These are phyloP conservation scores for Coelopa pilipes DNA, from an alignment of 2,888 invertebrate genomes.

Conservation along the genomic window DNA sequence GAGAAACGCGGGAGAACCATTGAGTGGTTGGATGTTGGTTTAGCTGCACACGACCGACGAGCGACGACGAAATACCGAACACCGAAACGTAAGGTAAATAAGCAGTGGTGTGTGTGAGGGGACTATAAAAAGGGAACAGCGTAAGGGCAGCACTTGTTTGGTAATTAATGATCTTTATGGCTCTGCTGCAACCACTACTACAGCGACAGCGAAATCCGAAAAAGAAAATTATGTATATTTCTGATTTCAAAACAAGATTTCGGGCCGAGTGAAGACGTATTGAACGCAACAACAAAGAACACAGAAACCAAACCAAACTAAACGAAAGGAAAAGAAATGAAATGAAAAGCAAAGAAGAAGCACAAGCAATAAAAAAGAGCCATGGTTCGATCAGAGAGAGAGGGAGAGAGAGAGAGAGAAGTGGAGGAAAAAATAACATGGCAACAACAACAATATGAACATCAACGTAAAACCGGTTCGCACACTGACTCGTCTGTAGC, in stretches of 20 bases:
- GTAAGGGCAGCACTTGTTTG: conserved; percentile 15
- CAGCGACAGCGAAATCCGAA: too few relatives aligned
- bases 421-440: background rate
- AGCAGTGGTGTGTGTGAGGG: too few relatives aligned
- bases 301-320: background rate
- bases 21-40: background rate
- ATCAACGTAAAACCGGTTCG: conserved; percentile 29
- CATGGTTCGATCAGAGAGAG: too few relatives aligned
- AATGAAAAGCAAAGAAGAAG: background rate
- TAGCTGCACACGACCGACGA: background rate
- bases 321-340: background rate
- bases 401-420: background rate
- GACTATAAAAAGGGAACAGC: background rate
- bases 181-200: background rate
- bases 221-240: background rate
- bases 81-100: background rate
- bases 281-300: conserved; percentile 13
- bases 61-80: background rate
- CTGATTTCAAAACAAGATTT: conserved; percentile 25
- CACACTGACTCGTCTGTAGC: background rate
- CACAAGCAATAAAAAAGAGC: background rate
- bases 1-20: too few relatives aligned
- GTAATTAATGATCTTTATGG: conserved; percentile 15
- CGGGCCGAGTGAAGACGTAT: background rate
- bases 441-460: background rate